These are phyloP conservation scores for Daboia siamensis DNA, from an alignment of 2,113 vertebrate species.

Conservation along the genomic window DNA sequence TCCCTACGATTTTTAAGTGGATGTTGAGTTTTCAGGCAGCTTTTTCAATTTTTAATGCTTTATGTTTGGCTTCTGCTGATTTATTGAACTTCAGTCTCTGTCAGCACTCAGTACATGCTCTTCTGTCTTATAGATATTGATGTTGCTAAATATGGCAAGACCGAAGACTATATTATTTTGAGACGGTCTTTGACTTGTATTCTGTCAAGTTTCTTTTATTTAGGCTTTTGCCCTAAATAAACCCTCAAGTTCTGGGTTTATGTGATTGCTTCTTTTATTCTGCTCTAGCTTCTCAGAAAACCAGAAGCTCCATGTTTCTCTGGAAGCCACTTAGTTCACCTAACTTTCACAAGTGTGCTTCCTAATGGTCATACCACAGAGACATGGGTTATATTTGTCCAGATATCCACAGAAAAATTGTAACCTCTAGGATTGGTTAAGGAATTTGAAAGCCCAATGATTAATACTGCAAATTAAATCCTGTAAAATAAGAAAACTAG, in stretches of 20 bases:
- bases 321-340: not conserved
- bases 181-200: not conserved
- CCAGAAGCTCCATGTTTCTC: not conserved
- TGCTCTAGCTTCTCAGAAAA: not conserved
- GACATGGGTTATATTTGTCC: not conserved
- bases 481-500: not conserved
- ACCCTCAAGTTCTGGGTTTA: not conserved
- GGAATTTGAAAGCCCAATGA: not conserved
- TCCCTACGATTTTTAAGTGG: not conserved
- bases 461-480: not conserved
- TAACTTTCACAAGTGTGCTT: not conserved
- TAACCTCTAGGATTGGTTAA: not conserved
- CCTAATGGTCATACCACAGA: not conserved
- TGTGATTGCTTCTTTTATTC: not conserved
- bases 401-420: not conserved
- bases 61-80: not conserved
- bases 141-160: not conserved
- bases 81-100: not conserved
- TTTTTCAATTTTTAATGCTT: not conserved
- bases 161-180: not conserved
- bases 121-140: not conserved
- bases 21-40: not conserved
- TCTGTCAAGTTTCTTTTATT: not conserved
- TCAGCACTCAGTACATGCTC: not conserved
- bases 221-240: not conserved